Evolutionary conservation across 1,140 invertebrate species (phyloP), one percentile per base, ranked within the genome.

Genomic region (Euura lappo): DNA sequence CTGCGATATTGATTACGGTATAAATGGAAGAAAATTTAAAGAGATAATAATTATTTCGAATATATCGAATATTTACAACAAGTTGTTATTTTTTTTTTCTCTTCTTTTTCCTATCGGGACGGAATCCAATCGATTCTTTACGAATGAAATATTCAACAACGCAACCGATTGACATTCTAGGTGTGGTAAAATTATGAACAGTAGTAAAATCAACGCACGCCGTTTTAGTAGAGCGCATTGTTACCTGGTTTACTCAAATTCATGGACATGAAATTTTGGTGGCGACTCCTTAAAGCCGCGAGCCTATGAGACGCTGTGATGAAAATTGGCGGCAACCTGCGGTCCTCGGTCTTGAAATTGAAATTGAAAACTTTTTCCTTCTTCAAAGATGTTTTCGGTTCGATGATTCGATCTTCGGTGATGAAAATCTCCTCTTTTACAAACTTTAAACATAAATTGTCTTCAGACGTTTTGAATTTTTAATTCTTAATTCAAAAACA

Each of bases 171-270:
- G 28, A 28, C 28, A 28, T 28, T 28, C 28, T 28, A 28, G 28
- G 28, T 28, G 28, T 28, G 28, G 28, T 28, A 28, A 28, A 28
- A 28, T 28, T 28, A 28, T 28, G 28, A 28, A 28, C 28, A 28
- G 1, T 28, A 28, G 28, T 28, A n/a, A 11, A 60, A 60, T 8
- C 51, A 60, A 60, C 51, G 51, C 51, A 60, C 51, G 51, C 51
- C 51, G 51, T 60, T 60, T 60, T 8, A 8, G 5, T 11, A 60
- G 51, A 60, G 44, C 65, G 77, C 77, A 72, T 77, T 78, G 79
- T 87, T 87, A 87, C 86, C 86, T 87, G 85, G 77, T 83, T 78
- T 82, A 80, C 75, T 79, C 78, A 80, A 83, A 85, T 83, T 84
- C 83, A 79, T 85, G 83, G 83, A 85, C 83, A 82, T 85, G 83